Base-by-base conservation (phyloP, 2,797 vertebrate genomes). In the Avahi laniger region DNA sequence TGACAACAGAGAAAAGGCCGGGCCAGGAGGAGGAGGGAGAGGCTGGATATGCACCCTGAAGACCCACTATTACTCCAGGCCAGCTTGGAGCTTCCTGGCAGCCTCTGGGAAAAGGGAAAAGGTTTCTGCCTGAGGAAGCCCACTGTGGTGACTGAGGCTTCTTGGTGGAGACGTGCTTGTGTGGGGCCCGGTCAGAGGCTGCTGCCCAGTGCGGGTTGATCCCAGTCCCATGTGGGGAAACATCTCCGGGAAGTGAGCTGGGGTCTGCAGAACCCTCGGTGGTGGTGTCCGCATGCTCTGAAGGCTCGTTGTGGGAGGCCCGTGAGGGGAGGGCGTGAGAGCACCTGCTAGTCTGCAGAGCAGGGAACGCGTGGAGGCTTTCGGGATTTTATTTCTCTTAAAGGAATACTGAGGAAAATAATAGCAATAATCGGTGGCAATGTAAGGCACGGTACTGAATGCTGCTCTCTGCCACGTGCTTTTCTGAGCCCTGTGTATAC, bases 291-390 rank as follows among this genome's bases (percentile, higher is more conserved):
- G 14, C 1, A 0, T 20, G 35, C 52, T 59, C 43, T 2, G 2
- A 33, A 18, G 89, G 65, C 41, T 70, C 11, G 5, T 18, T 0
- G 4, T 22, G 43, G 61, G 83, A 13, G 7, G 4, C 80, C 14
- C 4, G 1, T 0, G 7, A 7, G 35, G 14, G 14, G 8, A 12
- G 12, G 46, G 0, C 4, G 18, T 22, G 35, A 15, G 5, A 14
- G 35, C 2, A 3, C 43, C 26, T 8, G n/a, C 41, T 48, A 0
- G 18, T 22, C 48, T 17, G 22, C 0, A 2, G 7, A 41, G 70
- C n/a, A 1, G 50, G 0, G 0, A 2, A 1, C 2, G 1, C 10
- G 0, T 30, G 15, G 1, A 1, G 7, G 11, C 18, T 9, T 7
- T 61, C 0, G 4, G 24, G 4, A 2, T n/a, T 38, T 24, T 1